Conservation (phyloP, 2,797 vertebrate genomes). For the Galaxias olidus region DNA sequence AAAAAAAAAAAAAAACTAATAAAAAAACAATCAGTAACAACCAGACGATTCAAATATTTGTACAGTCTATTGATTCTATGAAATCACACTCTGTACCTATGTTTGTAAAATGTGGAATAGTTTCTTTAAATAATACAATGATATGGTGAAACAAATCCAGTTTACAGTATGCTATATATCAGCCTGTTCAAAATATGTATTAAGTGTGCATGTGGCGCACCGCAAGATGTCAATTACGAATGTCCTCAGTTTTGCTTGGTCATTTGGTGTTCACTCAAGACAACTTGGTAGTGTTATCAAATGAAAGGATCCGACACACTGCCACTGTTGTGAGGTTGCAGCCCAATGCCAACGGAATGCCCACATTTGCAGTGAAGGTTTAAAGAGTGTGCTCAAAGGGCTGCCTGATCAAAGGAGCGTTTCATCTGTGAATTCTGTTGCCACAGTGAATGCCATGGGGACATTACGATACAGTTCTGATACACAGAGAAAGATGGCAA, state of each 20-base stretch:
- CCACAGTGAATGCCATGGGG: conserved; percentile 53
- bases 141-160: no score
- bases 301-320: conserved; percentile 46
- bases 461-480: conserved; percentile 58
- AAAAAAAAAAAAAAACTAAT: no score
- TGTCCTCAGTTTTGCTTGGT: background rate
- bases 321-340: conserved; percentile 50
- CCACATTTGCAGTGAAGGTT: conserved; percentile 59
- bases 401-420: conserved; percentile 67
- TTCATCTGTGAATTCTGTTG: conserved; percentile 68
- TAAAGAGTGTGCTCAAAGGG: conserved; percentile 66
- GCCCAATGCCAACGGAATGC: conserved; percentile 60
- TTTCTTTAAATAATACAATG: no score
- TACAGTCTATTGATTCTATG: no score
- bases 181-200: no score
- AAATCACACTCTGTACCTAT: no score
- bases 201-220: conserved; percentile 38
- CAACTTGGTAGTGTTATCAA: conserved; percentile 25
- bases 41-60: no score
- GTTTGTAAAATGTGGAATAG: no score
- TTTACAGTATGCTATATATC: no score
- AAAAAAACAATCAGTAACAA: no score
- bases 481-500: conserved; percentile 46
- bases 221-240: conserved; percentile 1
- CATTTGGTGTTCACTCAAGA: conserved; percentile 2